Percentiles rank a stretch among this genome's conserved stretches.
phyloP scores from a whole-genome alignment of 2,113 vertebrate genomes.

The Carassius auratus region DNA sequence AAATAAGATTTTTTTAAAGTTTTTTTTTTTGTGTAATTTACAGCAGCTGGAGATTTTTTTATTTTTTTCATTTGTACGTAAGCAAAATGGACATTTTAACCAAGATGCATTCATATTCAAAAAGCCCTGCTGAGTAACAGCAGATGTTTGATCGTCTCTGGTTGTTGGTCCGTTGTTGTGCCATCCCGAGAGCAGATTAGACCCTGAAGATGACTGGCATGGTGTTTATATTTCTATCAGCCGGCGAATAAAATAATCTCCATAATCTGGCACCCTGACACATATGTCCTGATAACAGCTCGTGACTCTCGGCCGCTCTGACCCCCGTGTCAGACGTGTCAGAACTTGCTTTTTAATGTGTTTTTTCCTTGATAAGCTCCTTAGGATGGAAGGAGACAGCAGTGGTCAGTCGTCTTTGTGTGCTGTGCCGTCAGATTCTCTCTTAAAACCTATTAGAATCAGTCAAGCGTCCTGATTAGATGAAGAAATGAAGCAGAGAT shows the following conservation, averaged over 20 bases:
- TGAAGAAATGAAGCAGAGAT: constrained; percentile 36
- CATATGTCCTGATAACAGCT: constrained; percentile 1
- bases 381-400: constrained; percentile 27
- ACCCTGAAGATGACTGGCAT: constrained; percentile 20
- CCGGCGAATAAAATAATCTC: not conserved
- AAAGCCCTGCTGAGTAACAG: not conserved
- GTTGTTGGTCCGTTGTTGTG: constrained; percentile 52
- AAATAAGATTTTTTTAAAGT: no score
- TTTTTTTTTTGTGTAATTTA: not conserved
- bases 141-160: constrained; percentile 53
- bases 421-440: not conserved
- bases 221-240: constrained; percentile 59
- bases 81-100: no score
- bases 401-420: constrained; percentile 29
- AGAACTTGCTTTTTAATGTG: constrained; percentile 44
- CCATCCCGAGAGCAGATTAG: not conserved
- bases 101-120: not conserved
- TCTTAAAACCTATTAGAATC: constrained; percentile 29
- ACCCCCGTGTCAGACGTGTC: constrained; percentile 8
- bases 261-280: constrained; percentile 31
- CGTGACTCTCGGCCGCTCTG: not conserved
- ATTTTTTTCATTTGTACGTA: not conserved
- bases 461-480: constrained; percentile 31
- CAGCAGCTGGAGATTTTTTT: not conserved
- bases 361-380: constrained; percentile 46